Evolutionary conservation across 2,113 vertebrate genomes (phyloP), one percentile per base, ranked within the genome.

Genomic region (Ptilorrhoa leucosticta): DNA sequence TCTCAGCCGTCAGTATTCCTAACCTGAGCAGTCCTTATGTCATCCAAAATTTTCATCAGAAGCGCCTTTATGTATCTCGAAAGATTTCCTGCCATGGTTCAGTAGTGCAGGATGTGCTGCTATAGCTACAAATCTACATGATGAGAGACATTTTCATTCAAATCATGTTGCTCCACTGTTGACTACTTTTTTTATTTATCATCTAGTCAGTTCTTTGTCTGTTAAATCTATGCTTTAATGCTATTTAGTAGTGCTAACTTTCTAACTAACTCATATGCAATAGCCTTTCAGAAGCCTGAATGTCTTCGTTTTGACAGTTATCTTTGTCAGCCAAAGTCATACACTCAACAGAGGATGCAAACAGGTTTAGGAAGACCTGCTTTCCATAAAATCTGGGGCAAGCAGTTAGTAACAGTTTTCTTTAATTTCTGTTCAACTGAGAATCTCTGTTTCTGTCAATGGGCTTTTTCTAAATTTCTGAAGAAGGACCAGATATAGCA

Each of bases 381-480:
- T 94, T 91, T 83, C 71, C 51, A 26, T 65, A 70, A 90, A 90
- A 90, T 85, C 66, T 83, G 75, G 63, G 56, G 50, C 54, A 94
- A 88, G 20, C 9, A 83, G 11, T 90, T 71, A 51, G 15, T 10
- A 88, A 39, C 2, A 70, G 51, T 63, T 68, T 75, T 60, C 20
- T 87, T 83, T 57, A 17, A 69, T 85, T 91, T 71, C 22, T 89
- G 6, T 77, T 81, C 17, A 82, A 48, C 27, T 53, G 48, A 82
- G 70, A 60, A 66, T 35, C n/a, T 57, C 39, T 57, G 18, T 79
- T 85, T 82, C 45, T 64, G 2, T 35, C 7, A 12, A 22, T 72
- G 13, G 23, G 3, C 8, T 4, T 73, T 79, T 79, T 60, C 37
- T 87, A 27, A 83, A n/a, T 65, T 89, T 90, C 17, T 51, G 51